Conservation (phyloP, 2,113 vertebrate genomes). For the Upupa epops region DNA sequence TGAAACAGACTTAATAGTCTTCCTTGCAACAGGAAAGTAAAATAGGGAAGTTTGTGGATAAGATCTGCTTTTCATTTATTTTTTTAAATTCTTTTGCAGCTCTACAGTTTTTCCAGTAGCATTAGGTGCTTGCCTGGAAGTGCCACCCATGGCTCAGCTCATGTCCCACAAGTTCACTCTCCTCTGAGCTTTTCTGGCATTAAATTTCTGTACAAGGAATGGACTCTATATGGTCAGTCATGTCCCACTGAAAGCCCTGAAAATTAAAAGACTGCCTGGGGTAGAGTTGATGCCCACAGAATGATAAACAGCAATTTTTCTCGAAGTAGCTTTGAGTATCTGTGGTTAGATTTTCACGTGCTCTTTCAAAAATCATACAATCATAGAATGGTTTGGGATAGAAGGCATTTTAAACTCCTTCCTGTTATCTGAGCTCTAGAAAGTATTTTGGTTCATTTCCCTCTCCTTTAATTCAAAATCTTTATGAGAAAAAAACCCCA, state of each 20-base stretch:
- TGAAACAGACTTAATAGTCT: too few species aligned
- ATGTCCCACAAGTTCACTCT: background rate
- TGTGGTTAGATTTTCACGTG: background rate
- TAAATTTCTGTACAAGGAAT: background rate
- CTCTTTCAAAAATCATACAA: background rate
- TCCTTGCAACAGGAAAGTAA: background rate
- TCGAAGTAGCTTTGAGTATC: background rate
- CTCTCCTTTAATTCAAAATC: background rate
- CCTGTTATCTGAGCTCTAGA: background rate
- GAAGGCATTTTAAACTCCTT: background rate
- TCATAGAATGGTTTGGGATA: background rate
- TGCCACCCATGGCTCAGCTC: background rate
- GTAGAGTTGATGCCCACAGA: background rate
- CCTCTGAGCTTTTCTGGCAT: background rate
- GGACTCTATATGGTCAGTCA: background rate
- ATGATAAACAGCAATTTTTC: background rate
- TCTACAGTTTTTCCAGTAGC: background rate
- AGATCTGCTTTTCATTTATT: background rate
- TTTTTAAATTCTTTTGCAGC: background rate
- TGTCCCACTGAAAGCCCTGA: background rate
- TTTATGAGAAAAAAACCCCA: background rate
- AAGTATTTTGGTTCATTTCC: background rate
- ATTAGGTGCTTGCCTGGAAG: background rate
- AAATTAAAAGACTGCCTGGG: background rate
- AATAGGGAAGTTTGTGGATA: background rate